Conservation (phyloP, 2,888 invertebrate genomes). For the Orchestes rusci region DNA sequence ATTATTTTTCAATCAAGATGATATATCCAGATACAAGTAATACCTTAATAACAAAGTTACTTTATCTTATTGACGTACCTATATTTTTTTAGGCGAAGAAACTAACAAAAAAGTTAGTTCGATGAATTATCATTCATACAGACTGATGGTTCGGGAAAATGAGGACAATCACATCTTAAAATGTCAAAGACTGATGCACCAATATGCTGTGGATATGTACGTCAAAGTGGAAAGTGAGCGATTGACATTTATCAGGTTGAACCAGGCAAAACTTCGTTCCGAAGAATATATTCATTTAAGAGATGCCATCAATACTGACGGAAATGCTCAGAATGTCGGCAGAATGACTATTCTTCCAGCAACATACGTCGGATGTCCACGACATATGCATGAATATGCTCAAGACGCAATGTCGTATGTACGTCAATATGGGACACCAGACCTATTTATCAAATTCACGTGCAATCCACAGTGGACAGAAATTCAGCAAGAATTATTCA, state of each 20-base stretch:
- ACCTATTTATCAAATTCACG: conserved; percentile 4
- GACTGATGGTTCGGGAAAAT: conserved; percentile 32
- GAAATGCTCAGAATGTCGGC: conserved; percentile 16
- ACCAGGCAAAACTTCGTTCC: conserved; percentile 34
- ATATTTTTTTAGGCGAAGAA: too few species aligned
- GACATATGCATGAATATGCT: conserved; percentile 33
- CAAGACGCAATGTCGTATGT: conserved; percentile 34
- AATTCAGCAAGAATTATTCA: neutral
- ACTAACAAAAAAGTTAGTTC: conserved; percentile 8
- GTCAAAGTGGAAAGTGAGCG: conserved; percentile 39
- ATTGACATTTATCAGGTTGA: conserved; percentile 32
- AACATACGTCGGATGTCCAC: conserved; percentile 32
- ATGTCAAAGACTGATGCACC: conserved; percentile 33
- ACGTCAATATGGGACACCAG: neutral
- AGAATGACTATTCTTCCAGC: conserved; percentile 20
- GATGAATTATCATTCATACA: conserved; percentile 8
- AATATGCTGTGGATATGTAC: conserved; percentile 40
- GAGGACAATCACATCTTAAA: conserved; percentile 30
- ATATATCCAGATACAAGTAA: neutral
- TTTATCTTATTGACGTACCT: too few species aligned
- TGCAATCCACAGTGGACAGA: neutral
- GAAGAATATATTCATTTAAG: conserved; percentile 38
- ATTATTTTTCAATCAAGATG: neutral
- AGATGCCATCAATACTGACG: conserved; percentile 32
- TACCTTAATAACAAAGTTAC: too few species aligned